These are phyloP conservation scores for Drosophila kikkawai DNA, from an alignment of 1,140 invertebrate genomes.

Conservation along the genomic window DNA sequence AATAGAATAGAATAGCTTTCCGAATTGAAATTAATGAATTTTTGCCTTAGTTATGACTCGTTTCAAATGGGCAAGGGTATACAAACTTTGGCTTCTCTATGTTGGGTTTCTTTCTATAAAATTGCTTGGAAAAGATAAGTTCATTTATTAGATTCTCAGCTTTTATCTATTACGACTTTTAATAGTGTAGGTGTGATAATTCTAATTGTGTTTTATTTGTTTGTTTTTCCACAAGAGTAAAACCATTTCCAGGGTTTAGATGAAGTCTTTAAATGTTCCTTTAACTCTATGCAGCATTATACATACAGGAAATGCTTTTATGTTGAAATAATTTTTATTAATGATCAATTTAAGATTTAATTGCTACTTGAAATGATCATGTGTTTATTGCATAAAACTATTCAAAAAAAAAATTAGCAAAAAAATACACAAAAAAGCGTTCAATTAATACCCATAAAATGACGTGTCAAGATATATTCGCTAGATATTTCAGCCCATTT, in stretches of 20 bases:
- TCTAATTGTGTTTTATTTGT: background rate
- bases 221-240: background rate
- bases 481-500: conserved; percentile 35
- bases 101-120: background rate
- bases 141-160: background rate
- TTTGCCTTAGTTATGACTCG: background rate
- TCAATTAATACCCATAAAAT: conserved; percentile 25
- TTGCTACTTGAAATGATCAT: background rate
- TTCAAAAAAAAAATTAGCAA: background rate
- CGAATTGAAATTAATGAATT: background rate
- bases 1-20: too few relatives aligned
- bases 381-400: background rate
- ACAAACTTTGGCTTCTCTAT: background rate
- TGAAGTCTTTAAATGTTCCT: background rate
- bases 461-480: conserved; percentile 27
- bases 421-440: conserved; percentile 10
- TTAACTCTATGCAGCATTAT: background rate
- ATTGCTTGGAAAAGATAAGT: background rate
- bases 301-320: background rate
- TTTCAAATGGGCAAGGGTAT: background rate
- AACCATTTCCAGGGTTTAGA: background rate
- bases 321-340: background rate
- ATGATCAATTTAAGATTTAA: background rate
- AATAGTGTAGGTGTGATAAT: background rate
- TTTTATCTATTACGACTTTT: background rate